Percentiles rank a stretch among this genome's conserved stretches.
Evolutionary conservation across 2,797 vertebrate genomes (phyloP).

Genomic region (Lutjanus argentimaculatus): DNA sequence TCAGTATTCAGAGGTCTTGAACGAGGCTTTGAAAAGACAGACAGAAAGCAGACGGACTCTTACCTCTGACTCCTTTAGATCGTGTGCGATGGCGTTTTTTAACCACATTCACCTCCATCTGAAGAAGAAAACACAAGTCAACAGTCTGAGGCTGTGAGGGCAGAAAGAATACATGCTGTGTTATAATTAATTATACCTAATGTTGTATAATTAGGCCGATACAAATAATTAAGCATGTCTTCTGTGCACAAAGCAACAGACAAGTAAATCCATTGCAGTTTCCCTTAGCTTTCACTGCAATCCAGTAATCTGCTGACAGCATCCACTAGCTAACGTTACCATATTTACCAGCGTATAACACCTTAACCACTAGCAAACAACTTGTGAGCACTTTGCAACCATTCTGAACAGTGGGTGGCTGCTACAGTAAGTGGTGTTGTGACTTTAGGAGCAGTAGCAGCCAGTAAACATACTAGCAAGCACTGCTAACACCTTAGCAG

Average conservation of each 20-base stretch:
- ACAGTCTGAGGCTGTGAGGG: neutral
- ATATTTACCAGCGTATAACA: neutral
- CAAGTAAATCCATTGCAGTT: too few relatives aligned
- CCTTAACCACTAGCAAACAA: neutral
- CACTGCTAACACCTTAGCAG: neutral
- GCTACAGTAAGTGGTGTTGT: neutral
- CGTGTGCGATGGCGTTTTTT: constrained; percentile 98
- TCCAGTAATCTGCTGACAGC: neutral
- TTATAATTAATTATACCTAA: neutral
- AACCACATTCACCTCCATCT: constrained; percentile 97
- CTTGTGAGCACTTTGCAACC: neutral
- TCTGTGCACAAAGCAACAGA: neutral
- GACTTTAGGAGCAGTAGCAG: neutral
- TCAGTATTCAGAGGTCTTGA: neutral
- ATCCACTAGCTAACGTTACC: neutral
- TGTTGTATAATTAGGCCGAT: neutral
- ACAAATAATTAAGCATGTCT: neutral
- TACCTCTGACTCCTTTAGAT: constrained; percentile 98
- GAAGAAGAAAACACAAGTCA: constrained; percentile 57
- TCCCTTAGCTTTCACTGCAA: neutral
- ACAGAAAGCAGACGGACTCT: constrained; percentile 28
- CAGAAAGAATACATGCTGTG: neutral
- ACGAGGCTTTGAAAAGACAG: neutral
- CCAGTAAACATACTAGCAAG: neutral
- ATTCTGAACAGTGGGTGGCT: neutral